Conservation (phyloP, 2,888 invertebrate species). For the Mayetiola destructor region DNA sequence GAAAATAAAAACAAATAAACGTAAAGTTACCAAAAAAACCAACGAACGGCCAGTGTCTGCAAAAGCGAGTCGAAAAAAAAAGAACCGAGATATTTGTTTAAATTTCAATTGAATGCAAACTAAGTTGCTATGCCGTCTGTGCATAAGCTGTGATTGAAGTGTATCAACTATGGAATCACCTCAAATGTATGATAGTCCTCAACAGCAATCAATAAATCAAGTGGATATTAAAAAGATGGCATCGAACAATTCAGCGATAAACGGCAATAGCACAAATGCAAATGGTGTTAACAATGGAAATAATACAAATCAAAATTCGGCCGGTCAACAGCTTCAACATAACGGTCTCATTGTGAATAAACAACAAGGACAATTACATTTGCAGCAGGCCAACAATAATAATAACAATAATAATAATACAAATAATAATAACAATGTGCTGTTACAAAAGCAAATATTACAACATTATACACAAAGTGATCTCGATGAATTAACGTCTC, state of each 20-base stretch:
- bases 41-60: background rate
- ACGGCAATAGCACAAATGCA: constrained; percentile 17
- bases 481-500: constrained; percentile 76
- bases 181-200: constrained; percentile 36
- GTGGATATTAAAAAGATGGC: constrained; percentile 33
- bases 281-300: constrained; percentile 19
- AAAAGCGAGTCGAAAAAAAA: background rate
- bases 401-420: constrained; percentile 22
- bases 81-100: no score
- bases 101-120: background rate
- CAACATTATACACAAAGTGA: constrained; percentile 61
- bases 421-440: constrained; percentile 31
- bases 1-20: background rate
- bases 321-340: constrained; percentile 24
- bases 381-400: constrained; percentile 29
- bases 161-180: constrained; percentile 34
- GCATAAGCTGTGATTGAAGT: constrained; percentile 1
- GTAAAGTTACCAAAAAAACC: background rate
- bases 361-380: constrained; percentile 33
- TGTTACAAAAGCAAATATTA: constrained; percentile 45
- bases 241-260: constrained; percentile 23
- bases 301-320: constrained; percentile 18
- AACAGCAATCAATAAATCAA: constrained; percentile 32
- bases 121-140: constrained; percentile 12
- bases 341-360: constrained; percentile 28